These are phyloP conservation scores for Zaprionus nigranus DNA, from an alignment of 1,140 invertebrate species.

Conservation along the genomic window DNA sequence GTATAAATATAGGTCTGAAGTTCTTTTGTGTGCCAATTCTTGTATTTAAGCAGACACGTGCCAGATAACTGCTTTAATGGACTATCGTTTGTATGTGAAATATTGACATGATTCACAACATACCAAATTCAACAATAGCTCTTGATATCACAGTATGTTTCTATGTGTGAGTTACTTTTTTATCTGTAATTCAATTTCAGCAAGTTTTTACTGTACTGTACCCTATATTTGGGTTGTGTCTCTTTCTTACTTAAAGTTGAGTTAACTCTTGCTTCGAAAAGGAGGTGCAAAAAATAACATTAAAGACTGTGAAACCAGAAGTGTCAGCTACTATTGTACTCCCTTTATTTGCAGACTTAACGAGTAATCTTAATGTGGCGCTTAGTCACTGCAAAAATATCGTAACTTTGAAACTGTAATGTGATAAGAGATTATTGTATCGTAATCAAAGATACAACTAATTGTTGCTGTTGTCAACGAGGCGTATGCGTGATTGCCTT, in stretches of 20 bases:
- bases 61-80: background rate
- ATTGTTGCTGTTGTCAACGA: slow-evolving; percentile 9
- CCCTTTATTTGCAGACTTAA: slow-evolving; percentile 12
- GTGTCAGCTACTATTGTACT: slow-evolving; percentile 32
- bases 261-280: background rate
- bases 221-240: background rate
- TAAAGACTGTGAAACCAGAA: slow-evolving; percentile 34
- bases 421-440: slow-evolving; percentile 30
- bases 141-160: background rate
- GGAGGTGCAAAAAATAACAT: slow-evolving; percentile 61
- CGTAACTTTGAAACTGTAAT: slow-evolving; percentile 12
- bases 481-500: slow-evolving; percentile 35
- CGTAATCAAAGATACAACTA: slow-evolving; percentile 13
- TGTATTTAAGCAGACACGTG: background rate
- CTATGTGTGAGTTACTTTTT: background rate
- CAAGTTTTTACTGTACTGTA: background rate
- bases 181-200: background rate
- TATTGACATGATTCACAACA: background rate
- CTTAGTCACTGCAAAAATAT: slow-evolving; percentile 32
- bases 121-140: background rate
- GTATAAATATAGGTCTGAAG: background rate
- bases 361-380: slow-evolving; percentile 7
- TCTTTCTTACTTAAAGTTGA: background rate
- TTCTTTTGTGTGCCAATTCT: background rate
- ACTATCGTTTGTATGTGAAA: background rate